Evolutionary conservation across 92 coral and sea anemone genomes (phyloP), one percentile per base, ranked within the genome.

Genomic region (Phymanthus crucifer): DNA sequence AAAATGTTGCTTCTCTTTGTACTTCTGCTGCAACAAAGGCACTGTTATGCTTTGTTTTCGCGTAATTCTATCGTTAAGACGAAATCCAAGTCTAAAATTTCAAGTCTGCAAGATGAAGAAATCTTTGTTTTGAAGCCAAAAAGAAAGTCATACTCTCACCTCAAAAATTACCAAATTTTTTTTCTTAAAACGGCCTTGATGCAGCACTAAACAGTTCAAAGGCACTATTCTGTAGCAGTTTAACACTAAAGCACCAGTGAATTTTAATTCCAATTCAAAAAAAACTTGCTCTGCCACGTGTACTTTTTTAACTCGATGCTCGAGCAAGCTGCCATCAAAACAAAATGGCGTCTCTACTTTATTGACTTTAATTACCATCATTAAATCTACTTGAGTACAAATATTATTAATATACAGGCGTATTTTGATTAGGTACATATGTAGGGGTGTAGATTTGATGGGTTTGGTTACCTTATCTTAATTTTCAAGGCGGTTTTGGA

Each of bases 281-380:
- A 12, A 61, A 61, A 29, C 0, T 27, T 6, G 11, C 26, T 38
- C 16, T 40, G 75, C 68, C 81, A 77, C 81, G 81, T 77, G 72
- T 61, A 77, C 37, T 8, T 56, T 32, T 38, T 16, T 37, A 18
- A 75, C 21, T 75, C 79, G 79, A 61, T 61, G 16, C n/a, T n/a
- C n/a, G 16, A 61, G 66, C 6, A 17, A 21, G 32, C 68, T 61
- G 16, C 26, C 18, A 1, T 32, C 31, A 58, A 64, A 64, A 77
- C 81, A 77, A 77, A 64, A 77, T 77, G 81, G 81, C 81, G 81
- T 23, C 81, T 21, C 11, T n/a, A 32, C 11, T 45, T 54, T 35
- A 34, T 69, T 69, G 73, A 69, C n/a, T 32, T 34, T 29, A 68
- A 34, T 34, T 69, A 11, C 38, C 19, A 69, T 34, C 29, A 32